Base-by-base conservation (phyloP, 2,113 vertebrate genomes). In the Empidonax traillii region DNA sequence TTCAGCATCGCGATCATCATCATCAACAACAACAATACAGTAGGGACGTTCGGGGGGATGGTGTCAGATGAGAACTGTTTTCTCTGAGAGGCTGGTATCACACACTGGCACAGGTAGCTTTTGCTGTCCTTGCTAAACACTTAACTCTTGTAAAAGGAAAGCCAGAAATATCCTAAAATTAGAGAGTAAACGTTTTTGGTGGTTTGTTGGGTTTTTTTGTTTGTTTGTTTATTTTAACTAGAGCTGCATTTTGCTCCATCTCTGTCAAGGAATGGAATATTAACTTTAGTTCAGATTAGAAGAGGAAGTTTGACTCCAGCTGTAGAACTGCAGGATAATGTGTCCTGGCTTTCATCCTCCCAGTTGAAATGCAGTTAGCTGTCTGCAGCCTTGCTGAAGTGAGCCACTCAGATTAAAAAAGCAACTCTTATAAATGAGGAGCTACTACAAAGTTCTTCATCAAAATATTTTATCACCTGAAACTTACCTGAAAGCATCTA, bases 351-450 rank as follows among this genome's bases (percentile, higher is more conserved):
- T 96, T 86, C 82, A 83, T 94, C 83, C 87, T 93, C 61, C 74
- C 51, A 61, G 39, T 97, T 97, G 91, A 96, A 97, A 94, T 94
- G 68, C 94, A 96, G 80, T 89, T 96, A 59, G 30, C 43, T 96
- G 95, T 69, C 80, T 19, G 5, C 89, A 96, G 95, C 83, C 86
- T 94, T 68, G 85, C 96, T 97, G 91, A 92, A 96, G 75, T 69
- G 90, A 96, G 69, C 65, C 65, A 61, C 66, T 73, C 86, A 73
- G 87, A 89, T 96, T 93, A 95, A 90, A 90, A 97, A 97, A 90
- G 56, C 43, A 11, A 22, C 67, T 93, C 47, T 90, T 90, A 47
- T 65, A 75, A 49, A 47, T 49, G 49, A 96, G 87, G 39, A 73
- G 61, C 62, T 77, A 55, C 49, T 94, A 69, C 88, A 87, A 77